These are phyloP conservation scores for Dicyrtoma fusca DNA, from an alignment of 2,888 invertebrate genomes.

Conservation along the genomic window DNA sequence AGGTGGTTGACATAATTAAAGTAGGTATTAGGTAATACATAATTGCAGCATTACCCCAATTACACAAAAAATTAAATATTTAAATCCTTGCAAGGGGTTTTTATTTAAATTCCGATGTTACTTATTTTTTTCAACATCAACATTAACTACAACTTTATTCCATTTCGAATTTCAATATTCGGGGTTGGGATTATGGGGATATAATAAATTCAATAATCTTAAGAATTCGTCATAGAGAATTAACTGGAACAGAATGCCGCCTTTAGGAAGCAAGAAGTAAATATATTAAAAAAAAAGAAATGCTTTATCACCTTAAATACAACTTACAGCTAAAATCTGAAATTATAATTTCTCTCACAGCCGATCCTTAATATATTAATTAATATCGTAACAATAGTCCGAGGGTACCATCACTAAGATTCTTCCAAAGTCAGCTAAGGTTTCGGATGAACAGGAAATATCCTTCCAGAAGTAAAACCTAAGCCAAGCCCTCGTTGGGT, in stretches of 20 bases:
- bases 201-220: not conserved
- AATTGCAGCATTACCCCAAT: no score
- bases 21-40: no score
- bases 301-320: no score
- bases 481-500: constrained; percentile 76
- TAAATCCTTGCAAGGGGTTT: no score
- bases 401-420: no score
- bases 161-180: not conserved
- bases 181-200: not conserved
- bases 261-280: not conserved
- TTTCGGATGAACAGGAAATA: constrained; percentile 25
- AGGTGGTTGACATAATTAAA: no score
- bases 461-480: constrained; percentile 59
- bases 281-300: not conserved
- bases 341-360: not conserved
- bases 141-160: not conserved
- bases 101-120: no score
- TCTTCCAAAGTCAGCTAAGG: not conserved
- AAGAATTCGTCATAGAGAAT: not conserved
- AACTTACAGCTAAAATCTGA: not conserved
- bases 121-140: not conserved
- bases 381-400: no score
- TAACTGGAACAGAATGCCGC: not conserved
- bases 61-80: no score
- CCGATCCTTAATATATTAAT: no score